phyloP scores from a whole-genome alignment of 2,888 invertebrate species.

The Monopis laevigella region DNA sequence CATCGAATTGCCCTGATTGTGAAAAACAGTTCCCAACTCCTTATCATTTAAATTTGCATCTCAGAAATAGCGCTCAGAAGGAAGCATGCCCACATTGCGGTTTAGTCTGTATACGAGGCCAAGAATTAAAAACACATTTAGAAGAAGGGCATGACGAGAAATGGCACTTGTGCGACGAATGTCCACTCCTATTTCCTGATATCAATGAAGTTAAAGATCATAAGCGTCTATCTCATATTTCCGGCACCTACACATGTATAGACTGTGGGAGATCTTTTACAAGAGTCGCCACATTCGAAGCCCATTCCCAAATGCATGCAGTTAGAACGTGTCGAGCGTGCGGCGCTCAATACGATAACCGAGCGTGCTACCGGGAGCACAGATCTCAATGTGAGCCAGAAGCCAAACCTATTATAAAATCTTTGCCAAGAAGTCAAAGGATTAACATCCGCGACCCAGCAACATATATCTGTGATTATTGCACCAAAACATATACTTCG shows the following conservation, averaged over 20 bases:
- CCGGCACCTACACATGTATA: constrained; percentile 33
- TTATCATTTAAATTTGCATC: constrained; percentile 37
- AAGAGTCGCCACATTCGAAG: constrained; percentile 35
- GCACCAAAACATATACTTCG: constrained; percentile 41
- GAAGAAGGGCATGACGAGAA: constrained; percentile 29
- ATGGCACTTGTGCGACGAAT: constrained; percentile 32
- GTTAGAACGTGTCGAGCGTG: constrained; percentile 46
- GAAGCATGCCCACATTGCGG: constrained; percentile 46
- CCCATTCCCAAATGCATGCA: constrained; percentile 47
- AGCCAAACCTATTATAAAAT: constrained; percentile 38
- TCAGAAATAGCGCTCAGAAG: constrained; percentile 47
- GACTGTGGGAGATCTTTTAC: constrained; percentile 46
- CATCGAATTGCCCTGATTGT: constrained; percentile 37
- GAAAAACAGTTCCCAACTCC: constrained; percentile 41
- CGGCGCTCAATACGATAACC: constrained; percentile 42
- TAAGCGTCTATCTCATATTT: constrained; percentile 29
- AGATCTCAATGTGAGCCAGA: constrained; percentile 45
- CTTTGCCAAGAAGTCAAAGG: constrained; percentile 32
- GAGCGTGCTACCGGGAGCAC: constrained; percentile 49
- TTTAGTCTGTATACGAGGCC: constrained; percentile 30
- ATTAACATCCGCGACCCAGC: constrained; percentile 50
- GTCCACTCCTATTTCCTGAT: constrained; percentile 34
- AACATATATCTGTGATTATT: constrained; percentile 46
- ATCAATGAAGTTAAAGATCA: constrained; percentile 32
- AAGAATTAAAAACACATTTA: constrained; percentile 37